phyloP scores from a whole-genome alignment of 1,140 invertebrate species.

The Solenopsis invicta region DNA sequence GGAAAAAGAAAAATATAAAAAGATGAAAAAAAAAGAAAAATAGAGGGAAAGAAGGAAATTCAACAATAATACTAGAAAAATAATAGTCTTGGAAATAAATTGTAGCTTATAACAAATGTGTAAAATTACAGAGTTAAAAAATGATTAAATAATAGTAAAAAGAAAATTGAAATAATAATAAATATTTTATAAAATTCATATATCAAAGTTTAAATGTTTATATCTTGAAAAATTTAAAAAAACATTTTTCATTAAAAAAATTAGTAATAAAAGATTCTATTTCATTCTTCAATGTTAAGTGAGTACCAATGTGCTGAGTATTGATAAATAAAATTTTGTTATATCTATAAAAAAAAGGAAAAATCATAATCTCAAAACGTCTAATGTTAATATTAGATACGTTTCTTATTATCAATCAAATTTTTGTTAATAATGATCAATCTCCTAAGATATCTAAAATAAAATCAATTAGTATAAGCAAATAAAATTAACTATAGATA shows the following conservation, averaged over 20 bases:
- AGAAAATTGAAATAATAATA: background rate
- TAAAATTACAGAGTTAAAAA: background rate
- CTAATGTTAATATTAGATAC: background rate
- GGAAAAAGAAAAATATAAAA: conserved; percentile 11
- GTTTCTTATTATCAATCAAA: background rate
- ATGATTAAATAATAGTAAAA: background rate
- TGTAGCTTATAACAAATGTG: background rate
- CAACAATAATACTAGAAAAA: conserved; percentile 23
- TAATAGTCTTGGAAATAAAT: conserved; percentile 28
- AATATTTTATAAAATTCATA: background rate
- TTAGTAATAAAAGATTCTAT: background rate
- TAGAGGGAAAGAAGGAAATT: background rate
- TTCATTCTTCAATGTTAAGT: background rate
- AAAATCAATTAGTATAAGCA: background rate
- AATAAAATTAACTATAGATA: conserved; percentile 4
- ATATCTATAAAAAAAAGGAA: background rate
- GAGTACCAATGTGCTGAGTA: background rate
- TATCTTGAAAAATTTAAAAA: background rate
- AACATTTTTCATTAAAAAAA: background rate
- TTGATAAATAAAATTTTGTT: conserved; percentile 22
- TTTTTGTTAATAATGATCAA: background rate
- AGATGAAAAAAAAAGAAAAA: background rate
- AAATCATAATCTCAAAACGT: background rate
- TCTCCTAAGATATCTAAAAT: background rate
- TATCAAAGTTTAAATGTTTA: background rate